Evolutionary conservation across 1,140 invertebrate species (phyloP).

Genomic region (Diabrotica virgifera): DNA sequence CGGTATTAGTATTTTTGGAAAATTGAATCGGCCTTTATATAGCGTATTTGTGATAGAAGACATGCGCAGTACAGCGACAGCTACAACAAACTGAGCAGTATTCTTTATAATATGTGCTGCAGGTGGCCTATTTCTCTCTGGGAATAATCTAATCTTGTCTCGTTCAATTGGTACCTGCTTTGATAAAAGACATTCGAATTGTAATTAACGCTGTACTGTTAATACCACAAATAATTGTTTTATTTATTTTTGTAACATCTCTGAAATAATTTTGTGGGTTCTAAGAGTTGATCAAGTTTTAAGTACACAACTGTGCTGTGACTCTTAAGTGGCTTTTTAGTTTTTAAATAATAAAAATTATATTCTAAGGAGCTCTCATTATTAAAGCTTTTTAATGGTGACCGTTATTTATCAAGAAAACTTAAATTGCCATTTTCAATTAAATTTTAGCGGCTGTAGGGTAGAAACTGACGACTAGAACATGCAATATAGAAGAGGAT

Average conservation of each 20-base stretch:
- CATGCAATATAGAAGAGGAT: constrained; percentile 40
- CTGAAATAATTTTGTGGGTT: constrained; percentile 13
- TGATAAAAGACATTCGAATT: too few relatives aligned
- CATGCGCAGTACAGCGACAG: too few relatives aligned
- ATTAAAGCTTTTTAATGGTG: constrained; percentile 36
- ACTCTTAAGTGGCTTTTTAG: constrained; percentile 52
- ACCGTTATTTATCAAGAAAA: constrained; percentile 24
- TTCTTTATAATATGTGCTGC: too few relatives aligned
- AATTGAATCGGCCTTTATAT: neutral
- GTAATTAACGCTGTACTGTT: too few relatives aligned
- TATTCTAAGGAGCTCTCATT: constrained; percentile 38
- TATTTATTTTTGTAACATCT: constrained; percentile 4
- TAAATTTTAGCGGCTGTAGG: too few relatives aligned
- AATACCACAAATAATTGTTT: neutral
- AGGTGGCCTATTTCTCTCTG: too few relatives aligned
- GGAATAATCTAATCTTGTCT: too few relatives aligned
- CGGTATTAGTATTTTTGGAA: neutral
- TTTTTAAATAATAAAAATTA: constrained; percentile 47
- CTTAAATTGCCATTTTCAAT: neutral
- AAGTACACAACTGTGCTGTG: constrained; percentile 51
- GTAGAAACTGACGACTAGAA: constrained; percentile 23
- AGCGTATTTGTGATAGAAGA: neutral
- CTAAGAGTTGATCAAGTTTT: constrained; percentile 16
- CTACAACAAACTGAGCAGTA: too few relatives aligned
- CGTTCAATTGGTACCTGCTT: too few relatives aligned